phyloP scores from a whole-genome alignment of 2,113 vertebrate species.

The Ia io region DNA sequence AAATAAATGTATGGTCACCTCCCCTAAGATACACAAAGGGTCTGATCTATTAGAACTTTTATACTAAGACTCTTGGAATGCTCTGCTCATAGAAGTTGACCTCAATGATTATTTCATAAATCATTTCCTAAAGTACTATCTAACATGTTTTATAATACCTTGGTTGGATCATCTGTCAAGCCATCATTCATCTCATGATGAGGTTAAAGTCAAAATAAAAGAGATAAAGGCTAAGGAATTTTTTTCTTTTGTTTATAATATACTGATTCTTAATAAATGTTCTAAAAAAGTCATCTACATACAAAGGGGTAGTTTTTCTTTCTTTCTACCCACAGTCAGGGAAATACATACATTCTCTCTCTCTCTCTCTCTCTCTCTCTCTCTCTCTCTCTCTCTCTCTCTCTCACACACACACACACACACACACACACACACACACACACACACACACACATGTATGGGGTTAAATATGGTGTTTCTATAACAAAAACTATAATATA shows the following conservation, averaged over 20 bases:
- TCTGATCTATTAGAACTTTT: not conserved
- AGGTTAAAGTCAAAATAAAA: slow-evolving; percentile 21
- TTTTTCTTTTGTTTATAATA: not conserved
- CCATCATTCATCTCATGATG: not conserved
- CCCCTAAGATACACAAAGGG: not conserved
- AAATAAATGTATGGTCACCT: slow-evolving; percentile 14
- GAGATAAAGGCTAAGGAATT: not conserved
- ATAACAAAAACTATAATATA: not conserved
- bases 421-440: not conserved
- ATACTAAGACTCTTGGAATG: not conserved
- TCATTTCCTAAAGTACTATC: slow-evolving; percentile 11
- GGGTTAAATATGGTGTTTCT: not conserved
- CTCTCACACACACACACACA: too few relatives aligned
- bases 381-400: too few relatives aligned
- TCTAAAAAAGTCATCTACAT: not conserved
- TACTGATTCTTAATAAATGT: not conserved
- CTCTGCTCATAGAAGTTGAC: not conserved
- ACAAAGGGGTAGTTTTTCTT: not conserved
- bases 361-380: too few relatives aligned
- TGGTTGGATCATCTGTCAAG: not conserved
- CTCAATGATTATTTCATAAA: slow-evolving; percentile 25
- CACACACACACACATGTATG: not conserved
- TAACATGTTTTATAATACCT: slow-evolving; percentile 20
- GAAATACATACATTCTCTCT: not conserved
- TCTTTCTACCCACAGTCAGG: not conserved